Base-by-base conservation (phyloP, 2,113 vertebrate species). In the Peucedramus taeniatus region DNA sequence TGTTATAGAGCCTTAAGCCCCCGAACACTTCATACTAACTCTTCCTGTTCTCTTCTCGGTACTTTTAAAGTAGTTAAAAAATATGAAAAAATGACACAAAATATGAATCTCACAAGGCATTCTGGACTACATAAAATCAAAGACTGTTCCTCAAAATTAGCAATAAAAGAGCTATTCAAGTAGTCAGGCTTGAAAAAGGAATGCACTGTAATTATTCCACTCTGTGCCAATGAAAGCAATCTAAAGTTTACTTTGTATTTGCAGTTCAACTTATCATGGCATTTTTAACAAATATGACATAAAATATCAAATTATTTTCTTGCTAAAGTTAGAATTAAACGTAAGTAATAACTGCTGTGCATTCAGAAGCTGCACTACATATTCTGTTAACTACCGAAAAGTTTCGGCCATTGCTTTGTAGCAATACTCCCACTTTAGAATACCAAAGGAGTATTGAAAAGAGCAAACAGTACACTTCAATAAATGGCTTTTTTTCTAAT, bases 401-500 rank as follows among this genome's bases (percentile, higher is more conserved):
- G 19, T 30, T 71, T 91, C 50, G 76, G 39, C 33, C 28, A 53
- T 14, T 30, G 56, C 51, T 77, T 30, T 54, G 79, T 21, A 59
- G 33, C 17, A 63, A 49, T 21, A 53, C 15, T n/a, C 22, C 20
- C 30, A 82, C 47, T 91, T 90, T 20, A 71, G 27, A 89, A 72
- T 23, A 59, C 2, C 42, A 59, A 40, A 40, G 37, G 0, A 70
- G 13, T 51, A 91, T 0, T 31, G 37, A n/a, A 83, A 76, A n/a
- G 20, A 13, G 42, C 13, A 45, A 84, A 35, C 5, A 20, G 13
- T 17, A 83, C 6, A 71, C 71, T 47, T 59, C 37, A 75, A 27
- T 2, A 40, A 3, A 28, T 13, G 0, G 4, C 3, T 13, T 28
- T 59, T 59, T 63, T 30, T 24, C 20, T 7, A 50, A 15, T 51